Conservation (phyloP, 92 coral and sea anemone genomes). For the Epizoanthus illoricatus region DNA sequence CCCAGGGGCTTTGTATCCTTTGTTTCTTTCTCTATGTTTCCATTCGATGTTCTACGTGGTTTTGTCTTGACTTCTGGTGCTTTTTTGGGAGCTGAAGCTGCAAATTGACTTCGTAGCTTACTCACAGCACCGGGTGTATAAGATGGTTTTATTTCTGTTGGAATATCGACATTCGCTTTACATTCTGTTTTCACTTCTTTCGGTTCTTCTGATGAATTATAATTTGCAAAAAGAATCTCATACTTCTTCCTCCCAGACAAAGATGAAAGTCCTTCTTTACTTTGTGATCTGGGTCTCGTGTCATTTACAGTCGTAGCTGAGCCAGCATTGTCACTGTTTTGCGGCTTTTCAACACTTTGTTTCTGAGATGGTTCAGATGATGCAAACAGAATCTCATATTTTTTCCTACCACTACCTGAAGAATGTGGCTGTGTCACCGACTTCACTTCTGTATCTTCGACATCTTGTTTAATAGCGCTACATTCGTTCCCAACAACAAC, state of each 20-base stretch:
- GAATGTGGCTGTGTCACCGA: neutral
- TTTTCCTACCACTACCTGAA: conserved; percentile 16
- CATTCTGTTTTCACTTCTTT: neutral
- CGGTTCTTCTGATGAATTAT: conserved; percentile 22
- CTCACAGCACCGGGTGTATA: conserved; percentile 27
- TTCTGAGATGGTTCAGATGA: conserved; percentile 16
- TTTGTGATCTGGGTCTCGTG: neutral
- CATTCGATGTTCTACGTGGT: conserved; percentile 12
- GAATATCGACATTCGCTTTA: neutral
- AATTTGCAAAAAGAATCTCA: conserved; percentile 35
- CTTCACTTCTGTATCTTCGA: neutral
- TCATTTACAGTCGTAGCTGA: neutral
- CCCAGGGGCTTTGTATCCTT: neutral
- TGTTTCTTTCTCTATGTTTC: neutral
- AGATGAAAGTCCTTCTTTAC: conserved; percentile 6
- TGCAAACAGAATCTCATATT: conserved; percentile 42
- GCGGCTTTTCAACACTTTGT: neutral
- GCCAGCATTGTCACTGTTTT: neutral
- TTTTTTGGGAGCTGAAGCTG: conserved; percentile 6
- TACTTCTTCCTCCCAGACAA: conserved; percentile 30
- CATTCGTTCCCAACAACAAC: neutral
- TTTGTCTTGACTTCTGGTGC: conserved; percentile 22
- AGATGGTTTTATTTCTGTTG: conserved; percentile 3
- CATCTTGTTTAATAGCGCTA: neutral
- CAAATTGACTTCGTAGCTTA: conserved; percentile 38